These are phyloP conservation scores for Rhabdophis nuchalis DNA, from an alignment of 2,797 vertebrate species.

Conservation along the genomic window DNA sequence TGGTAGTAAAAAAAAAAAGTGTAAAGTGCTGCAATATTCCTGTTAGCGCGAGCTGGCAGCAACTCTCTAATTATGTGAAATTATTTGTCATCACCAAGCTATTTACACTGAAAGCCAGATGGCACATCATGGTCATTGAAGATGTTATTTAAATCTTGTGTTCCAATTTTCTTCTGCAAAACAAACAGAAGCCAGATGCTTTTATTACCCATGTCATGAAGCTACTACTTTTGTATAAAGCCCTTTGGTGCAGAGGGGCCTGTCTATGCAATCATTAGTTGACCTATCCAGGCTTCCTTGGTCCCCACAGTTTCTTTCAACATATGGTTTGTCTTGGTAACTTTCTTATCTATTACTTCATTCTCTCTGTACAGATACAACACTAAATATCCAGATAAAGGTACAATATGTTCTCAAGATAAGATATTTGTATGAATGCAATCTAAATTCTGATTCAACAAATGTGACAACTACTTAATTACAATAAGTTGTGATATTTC, in stretches of 20 bases:
- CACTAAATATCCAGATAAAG: neutral
- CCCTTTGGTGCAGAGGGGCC: neutral
- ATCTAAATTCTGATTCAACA: neutral
- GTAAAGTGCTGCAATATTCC: slow-evolving; percentile 8
- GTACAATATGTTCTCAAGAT: neutral
- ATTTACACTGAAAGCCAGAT: slow-evolving; percentile 9
- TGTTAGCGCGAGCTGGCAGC: slow-evolving; percentile 4
- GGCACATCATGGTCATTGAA: slow-evolving; percentile 12
- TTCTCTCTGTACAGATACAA: neutral
- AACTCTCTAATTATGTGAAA: neutral
- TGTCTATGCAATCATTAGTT: neutral
- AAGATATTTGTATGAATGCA: neutral
- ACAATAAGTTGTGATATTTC: neutral
- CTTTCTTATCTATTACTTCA: neutral
- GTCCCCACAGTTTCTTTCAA: neutral
- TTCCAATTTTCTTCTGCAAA: neutral
- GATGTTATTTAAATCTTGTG: neutral
- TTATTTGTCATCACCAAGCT: neutral
- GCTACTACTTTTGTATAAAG: neutral
- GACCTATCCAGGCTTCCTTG: neutral
- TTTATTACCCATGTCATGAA: neutral
- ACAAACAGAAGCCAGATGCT: neutral
- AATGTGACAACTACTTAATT: neutral
- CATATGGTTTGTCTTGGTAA: neutral
- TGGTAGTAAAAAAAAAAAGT: slow-evolving; percentile 3